Evolutionary conservation across 2,113 vertebrate genomes (phyloP).

Genomic region (Burhinus oedicnemus): DNA sequence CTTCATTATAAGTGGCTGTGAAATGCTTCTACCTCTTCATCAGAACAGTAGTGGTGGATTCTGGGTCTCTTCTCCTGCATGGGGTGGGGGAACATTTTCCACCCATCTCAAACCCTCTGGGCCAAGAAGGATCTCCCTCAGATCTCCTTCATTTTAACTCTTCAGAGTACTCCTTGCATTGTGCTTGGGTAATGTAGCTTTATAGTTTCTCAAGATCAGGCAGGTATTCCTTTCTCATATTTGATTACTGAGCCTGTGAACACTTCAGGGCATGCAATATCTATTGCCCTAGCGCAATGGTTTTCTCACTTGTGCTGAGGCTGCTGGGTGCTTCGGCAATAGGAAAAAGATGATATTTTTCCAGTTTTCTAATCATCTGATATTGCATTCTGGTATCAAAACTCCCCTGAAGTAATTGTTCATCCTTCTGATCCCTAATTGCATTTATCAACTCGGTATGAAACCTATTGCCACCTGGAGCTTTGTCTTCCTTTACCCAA

Average conservation of each 20-base stretch:
- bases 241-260: slow-evolving; percentile 21
- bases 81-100: fast-evolving
- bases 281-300: not conserved
- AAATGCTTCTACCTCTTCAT: not conserved
- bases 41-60: not conserved
- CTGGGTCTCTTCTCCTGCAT: not conserved
- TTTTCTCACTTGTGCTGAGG: not conserved
- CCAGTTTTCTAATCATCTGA: slow-evolving; percentile 46
- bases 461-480: slow-evolving; percentile 60
- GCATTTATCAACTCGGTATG: slow-evolving; percentile 58
- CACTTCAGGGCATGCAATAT: slow-evolving; percentile 37
- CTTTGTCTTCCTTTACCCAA: slow-evolving; percentile 57
- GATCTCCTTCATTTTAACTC: not conserved
- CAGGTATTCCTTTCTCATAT: not conserved
- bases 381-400: slow-evolving; percentile 56
- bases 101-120: not conserved
- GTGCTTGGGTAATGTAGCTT: not conserved
- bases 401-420: slow-evolving; percentile 61
- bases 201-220: not conserved
- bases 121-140: not conserved
- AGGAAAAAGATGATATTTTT: slow-evolving; percentile 29
- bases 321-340: not conserved
- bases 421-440: slow-evolving; percentile 61
- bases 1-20: not conserved
- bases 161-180: not conserved